Conservation (phyloP, 1,140 invertebrate genomes). For the Holcopasites calliopsidis region DNA sequence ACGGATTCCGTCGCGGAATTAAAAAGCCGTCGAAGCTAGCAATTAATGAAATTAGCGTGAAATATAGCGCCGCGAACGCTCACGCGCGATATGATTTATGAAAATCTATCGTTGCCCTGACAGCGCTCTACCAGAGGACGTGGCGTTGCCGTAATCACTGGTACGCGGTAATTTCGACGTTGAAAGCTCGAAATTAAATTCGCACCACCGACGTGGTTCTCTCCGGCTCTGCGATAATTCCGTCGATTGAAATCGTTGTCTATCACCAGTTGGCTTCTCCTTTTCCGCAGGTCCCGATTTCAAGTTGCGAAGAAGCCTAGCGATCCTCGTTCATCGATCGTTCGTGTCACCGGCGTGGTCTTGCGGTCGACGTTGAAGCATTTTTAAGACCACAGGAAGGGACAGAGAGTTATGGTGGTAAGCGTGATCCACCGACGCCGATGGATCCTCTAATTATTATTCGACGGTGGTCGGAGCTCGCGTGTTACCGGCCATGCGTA, state of each 20-base stretch:
- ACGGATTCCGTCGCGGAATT: conserved; percentile 32
- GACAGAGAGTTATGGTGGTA: conserved; percentile 24
- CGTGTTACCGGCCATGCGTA: not conserved
- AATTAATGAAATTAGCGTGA: conserved; percentile 61
- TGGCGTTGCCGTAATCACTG: conserved; percentile 3
- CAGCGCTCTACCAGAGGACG: not conserved
- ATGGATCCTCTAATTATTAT: conserved; percentile 61
- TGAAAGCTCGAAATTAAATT: conserved; percentile 15
- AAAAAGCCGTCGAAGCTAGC: conserved; percentile 27
- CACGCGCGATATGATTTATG: conserved; percentile 8
- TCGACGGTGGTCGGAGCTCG: conserved; percentile 20
- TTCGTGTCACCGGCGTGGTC: not conserved
- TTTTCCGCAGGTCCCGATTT: not conserved
- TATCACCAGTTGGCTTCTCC: not conserved
- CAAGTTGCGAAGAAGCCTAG: not conserved
- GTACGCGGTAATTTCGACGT: not conserved
- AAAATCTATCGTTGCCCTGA: conserved; percentile 17
- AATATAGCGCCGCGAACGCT: conserved; percentile 6
- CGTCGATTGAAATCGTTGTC: not conserved
- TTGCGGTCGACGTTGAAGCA: conserved; percentile 5
- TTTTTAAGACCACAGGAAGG: conserved; percentile 2
- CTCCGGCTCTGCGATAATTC: not conserved
- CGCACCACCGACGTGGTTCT: not conserved
- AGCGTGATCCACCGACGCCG: conserved; percentile 54
- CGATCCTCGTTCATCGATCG: not conserved